Conservation (phyloP, 2,113 vertebrate genomes). For the Vicugna pacos region DNA sequence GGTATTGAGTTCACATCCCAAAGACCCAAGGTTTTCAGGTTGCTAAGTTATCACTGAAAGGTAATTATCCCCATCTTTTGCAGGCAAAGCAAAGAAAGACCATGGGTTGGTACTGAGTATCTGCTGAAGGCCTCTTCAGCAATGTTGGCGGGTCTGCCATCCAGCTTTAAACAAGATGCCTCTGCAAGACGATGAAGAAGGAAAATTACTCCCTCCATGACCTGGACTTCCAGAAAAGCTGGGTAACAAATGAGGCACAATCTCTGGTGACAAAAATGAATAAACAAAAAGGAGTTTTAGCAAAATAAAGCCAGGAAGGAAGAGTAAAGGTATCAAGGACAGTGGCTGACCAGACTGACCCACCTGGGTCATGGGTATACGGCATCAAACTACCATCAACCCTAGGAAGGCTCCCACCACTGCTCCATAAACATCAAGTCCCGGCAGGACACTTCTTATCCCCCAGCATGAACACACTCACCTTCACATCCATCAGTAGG, state of each 20-base stretch:
- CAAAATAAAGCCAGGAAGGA: conserved; percentile 18
- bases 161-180: neutral
- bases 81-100: neutral
- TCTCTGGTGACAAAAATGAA: conserved; percentile 17
- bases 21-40: conserved; percentile 18
- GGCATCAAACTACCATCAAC: neutral
- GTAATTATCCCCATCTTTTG: neutral
- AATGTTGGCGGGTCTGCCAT: neutral
- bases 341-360: neutral
- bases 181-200: neutral
- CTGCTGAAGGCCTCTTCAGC: neutral
- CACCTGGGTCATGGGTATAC: neutral
- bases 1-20: neutral
- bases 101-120: neutral
- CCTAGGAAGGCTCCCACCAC: neutral
- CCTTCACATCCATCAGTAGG: neutral
- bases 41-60: neutral
- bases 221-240: neutral
- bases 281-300: neutral
- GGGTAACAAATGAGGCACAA: neutral
- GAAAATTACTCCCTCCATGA: neutral
- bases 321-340: neutral
- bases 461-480: neutral
- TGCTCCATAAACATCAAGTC: neutral
- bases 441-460: neutral